Percentiles rank a stretch among this genome's conserved stretches.
These are phyloP conservation scores for Nebria salina DNA, from an alignment of 2,888 invertebrate species.

Conservation along the genomic window DNA sequence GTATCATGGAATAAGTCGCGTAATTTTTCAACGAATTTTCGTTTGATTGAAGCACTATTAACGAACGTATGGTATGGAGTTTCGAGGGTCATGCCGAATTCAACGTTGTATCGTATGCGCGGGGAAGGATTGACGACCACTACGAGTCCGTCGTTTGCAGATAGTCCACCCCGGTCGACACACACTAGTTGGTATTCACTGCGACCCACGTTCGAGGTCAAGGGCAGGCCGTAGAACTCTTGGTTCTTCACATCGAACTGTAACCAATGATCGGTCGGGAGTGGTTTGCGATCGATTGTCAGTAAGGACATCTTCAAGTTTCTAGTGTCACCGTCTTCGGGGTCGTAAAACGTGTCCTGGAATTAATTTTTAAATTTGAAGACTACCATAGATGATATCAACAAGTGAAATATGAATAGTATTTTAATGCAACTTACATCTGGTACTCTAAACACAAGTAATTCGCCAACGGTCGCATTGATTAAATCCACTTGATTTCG, in stretches of 20 bases:
- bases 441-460: slow-evolving; percentile 84
- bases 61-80: slow-evolving; percentile 74
- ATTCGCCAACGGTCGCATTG: slow-evolving; percentile 82
- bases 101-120: slow-evolving; percentile 74
- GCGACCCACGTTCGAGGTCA: slow-evolving; percentile 75
- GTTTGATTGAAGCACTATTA: slow-evolving; percentile 76
- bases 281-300: slow-evolving; percentile 74
- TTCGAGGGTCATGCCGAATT: slow-evolving; percentile 83
- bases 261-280: slow-evolving; percentile 81
- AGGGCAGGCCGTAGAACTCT: slow-evolving; percentile 88
- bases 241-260: slow-evolving; percentile 89
- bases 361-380: slow-evolving; percentile 49
- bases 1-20: slow-evolving; percentile 80
- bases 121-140: slow-evolving; percentile 77
- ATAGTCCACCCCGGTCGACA: slow-evolving; percentile 77
- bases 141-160: slow-evolving; percentile 81
- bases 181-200: slow-evolving; percentile 83
- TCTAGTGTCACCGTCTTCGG: slow-evolving; percentile 81
- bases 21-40: slow-evolving; percentile 84
- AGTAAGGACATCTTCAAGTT: slow-evolving; percentile 78
- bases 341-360: slow-evolving; percentile 89
- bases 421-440: slow-evolving; percentile 65
- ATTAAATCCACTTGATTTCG: slow-evolving; percentile 87
- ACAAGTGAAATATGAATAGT: background rate
- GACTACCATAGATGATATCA: background rate